phyloP scores from a whole-genome alignment of 35 echinoderm and acorn worm species.

The Apostichopus parvimensis region DNA sequence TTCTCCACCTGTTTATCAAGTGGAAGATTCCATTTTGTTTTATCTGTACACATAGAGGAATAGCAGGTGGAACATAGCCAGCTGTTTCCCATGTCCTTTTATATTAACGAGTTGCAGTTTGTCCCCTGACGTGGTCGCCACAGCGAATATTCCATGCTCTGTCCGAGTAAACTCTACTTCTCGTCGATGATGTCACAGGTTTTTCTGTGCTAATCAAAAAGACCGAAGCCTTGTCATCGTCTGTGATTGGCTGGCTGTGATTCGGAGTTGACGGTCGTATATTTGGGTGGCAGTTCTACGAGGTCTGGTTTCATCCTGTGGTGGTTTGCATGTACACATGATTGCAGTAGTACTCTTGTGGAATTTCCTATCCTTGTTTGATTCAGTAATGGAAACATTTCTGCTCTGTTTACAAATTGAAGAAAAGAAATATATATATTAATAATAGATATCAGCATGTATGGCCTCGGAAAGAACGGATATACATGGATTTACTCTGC shows the following conservation, averaged over 20 bases:
- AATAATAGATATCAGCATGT: not conserved
- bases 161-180: not conserved
- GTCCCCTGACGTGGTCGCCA: not conserved
- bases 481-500: conserved; percentile 1
- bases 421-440: not conserved
- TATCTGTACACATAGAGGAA: not conserved
- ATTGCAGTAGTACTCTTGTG: too few relatives aligned
- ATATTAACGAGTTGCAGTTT: not conserved
- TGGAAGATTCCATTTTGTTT: not conserved
- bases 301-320: not conserved
- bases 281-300: not conserved
- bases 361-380: not conserved
- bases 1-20: not conserved
- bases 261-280: not conserved
- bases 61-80: not conserved
- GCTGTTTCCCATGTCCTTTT: not conserved
- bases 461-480: not conserved
- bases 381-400: not conserved
- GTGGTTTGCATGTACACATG: not conserved
- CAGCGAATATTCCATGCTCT: not conserved
- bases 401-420: not conserved
- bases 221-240: not conserved
- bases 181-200: not conserved
- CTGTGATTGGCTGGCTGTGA: not conserved
- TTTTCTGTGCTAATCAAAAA: too few relatives aligned